Evolutionary conservation across 2,113 vertebrate genomes (phyloP), one percentile per base, ranked within the genome.

Genomic region (Aphyosemion australe): DNA sequence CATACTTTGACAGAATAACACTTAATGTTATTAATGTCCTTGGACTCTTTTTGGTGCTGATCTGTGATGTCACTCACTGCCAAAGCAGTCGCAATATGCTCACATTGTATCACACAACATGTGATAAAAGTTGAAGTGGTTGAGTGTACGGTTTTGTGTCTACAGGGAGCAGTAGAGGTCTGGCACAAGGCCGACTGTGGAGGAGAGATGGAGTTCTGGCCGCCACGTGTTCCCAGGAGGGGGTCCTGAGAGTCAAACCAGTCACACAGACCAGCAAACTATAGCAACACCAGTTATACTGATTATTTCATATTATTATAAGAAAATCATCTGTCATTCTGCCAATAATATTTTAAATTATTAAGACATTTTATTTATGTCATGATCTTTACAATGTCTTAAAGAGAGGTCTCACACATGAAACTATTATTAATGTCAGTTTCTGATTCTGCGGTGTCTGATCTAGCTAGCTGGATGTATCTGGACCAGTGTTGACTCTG

Each of bases 131-230:
- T 45, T 16, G 13, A 15, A 26, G 26, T n/a, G n/a, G n/a, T 26
- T 5, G 1, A 26, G 26, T 26, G 26, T 5, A 26, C 26, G 26
- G 34, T 45, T 20, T 15, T 51, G 47, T 19, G 20, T 77, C 12
- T 19, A 4, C 83, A 98, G 97, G 96, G 0, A 90, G 93, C 50
- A 94, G 93, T 84, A 93, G 97, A 32, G 95, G 92, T 0, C 88
- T 98, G 37, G 95, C 95, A 31, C 94, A 95, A 0, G 96, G 96
- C 12, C 93, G 95, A 10, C 83, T 99, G 68, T 98, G 97, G 97
- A 93, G 95, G 76, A 92, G 78, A 69, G 96, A 98, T 0, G 97
- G 97, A 1, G 92, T 96, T 56, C 91, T 98, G 77, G 97, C 97
- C 26, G 95, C 90, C 57, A 94, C 95, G 0, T 98, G 95, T 6